Base-by-base conservation (phyloP, 2,888 invertebrate species). In the Leptothorax acervorum region DNA sequence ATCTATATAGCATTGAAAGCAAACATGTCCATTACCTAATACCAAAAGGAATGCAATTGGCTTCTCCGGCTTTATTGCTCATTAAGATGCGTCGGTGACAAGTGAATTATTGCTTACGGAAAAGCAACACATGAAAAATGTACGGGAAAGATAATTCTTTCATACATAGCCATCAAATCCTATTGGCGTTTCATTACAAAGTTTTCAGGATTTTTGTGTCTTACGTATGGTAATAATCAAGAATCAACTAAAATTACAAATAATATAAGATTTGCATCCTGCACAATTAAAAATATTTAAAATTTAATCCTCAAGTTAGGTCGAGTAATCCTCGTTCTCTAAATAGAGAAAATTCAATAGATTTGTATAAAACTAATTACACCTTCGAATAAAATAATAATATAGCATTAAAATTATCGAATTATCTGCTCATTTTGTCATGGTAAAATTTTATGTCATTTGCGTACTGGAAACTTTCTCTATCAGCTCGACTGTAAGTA, bases 1-100 rank as follows among this genome's bases (percentile, higher is more conserved):
- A 23, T 23, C 23, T 23, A 23, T 23, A 23, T 35, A 23, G 23
- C 51, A 51, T 55, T 78, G 42, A 28, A 78, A 76, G n/a, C 53
- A 65, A 76, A 78, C 53, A 55, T 12, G 18, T 78, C 42, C 28
- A 76, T 76, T 76, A 76, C 23, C 28, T 78, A 78, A 9, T 78
- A 66, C n/a, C 28, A 28, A n/a, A 8, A 65, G 42, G 53, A 78
- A 66, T 66, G 65, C 51, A 48, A 74, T 74, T 63, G 45, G 60
- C 11, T 12, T 63, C 23, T 23, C 35, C n/a, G 3, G 2, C 15
- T 53, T 78, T 45, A 48, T 66, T 42, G 9, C 8, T 66, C 63
- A 35, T 63, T 55, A 53, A 76, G 18, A 76, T 65, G 48, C 23
- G 18, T 31, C 35, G 28, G 39, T 53, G n/a, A n/a, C 28, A 31